phyloP scores from a whole-genome alignment of 2,113 vertebrate genomes.

The Arothron firmamentum region DNA sequence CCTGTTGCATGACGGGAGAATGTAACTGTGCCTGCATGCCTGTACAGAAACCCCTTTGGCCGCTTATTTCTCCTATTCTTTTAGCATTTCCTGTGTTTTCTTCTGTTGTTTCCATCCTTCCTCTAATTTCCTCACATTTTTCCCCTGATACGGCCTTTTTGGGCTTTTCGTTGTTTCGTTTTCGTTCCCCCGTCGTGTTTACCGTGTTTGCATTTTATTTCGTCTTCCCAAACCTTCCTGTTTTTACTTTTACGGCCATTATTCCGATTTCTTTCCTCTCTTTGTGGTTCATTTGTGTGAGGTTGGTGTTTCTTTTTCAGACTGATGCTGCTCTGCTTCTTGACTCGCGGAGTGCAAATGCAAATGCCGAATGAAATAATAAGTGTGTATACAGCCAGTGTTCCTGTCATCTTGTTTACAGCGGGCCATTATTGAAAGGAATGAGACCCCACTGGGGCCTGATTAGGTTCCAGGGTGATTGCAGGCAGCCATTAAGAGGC shows the following conservation, averaged over 20 bases:
- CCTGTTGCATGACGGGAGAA: conserved; percentile 98
- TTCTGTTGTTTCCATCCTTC: conserved; percentile 61
- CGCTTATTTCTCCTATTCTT: conserved; percentile 51
- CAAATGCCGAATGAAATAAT: conserved; percentile 62
- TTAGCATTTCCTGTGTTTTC: conserved; percentile 66
- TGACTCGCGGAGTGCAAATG: conserved; percentile 62
- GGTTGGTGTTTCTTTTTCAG: conserved; percentile 50
- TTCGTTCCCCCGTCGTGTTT: conserved; percentile 59
- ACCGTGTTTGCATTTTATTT: conserved; percentile 49
- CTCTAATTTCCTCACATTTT: conserved; percentile 42
- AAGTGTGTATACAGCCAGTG: conserved; percentile 72
- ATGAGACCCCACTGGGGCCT: conserved; percentile 49
- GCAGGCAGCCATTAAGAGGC: conserved; percentile 53
- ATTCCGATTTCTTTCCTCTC: conserved; percentile 60
- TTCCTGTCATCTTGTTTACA: conserved; percentile 71
- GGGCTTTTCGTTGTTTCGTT: conserved; percentile 63
- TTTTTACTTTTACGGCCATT: conserved; percentile 26
- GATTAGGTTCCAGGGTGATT: conserved; percentile 62
- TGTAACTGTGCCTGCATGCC: conserved; percentile 94
- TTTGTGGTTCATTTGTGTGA: conserved; percentile 73
- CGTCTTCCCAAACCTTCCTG: conserved; percentile 29
- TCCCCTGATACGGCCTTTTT: conserved; percentile 63
- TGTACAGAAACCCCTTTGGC: conserved; percentile 67
- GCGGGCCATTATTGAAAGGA: conserved; percentile 45
- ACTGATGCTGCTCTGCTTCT: conserved; percentile 66